These are phyloP conservation scores for Pteronura brasiliensis DNA, from an alignment of 2,113 vertebrate species.

Conservation along the genomic window DNA sequence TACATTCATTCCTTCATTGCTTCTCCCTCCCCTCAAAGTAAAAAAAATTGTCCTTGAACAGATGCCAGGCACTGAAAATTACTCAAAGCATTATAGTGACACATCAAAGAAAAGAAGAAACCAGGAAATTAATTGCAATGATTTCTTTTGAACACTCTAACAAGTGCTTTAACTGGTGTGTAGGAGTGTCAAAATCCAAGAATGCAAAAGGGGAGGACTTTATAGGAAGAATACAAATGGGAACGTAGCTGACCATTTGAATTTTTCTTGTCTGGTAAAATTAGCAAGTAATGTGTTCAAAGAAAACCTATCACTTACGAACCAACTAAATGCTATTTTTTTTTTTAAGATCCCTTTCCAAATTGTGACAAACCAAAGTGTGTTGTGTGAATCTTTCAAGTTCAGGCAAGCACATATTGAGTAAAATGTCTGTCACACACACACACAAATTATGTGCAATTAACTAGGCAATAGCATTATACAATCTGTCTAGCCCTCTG, in stretches of 20 bases:
- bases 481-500: background rate
- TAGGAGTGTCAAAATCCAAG: constrained; percentile 77
- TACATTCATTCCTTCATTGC: constrained; percentile 13
- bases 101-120: constrained; percentile 82
- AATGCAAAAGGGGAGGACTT: constrained; percentile 74
- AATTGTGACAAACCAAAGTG: background rate
- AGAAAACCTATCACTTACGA: constrained; percentile 59
- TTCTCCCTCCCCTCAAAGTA: constrained; percentile 41
- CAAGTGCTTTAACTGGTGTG: constrained; percentile 72
- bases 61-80: constrained; percentile 66
- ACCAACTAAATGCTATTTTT: background rate
- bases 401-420: constrained; percentile 11
- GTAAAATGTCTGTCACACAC: background rate
- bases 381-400: background rate
- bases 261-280: constrained; percentile 73
- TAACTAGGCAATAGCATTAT: background rate
- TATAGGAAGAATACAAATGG: constrained; percentile 64
- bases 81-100: constrained; percentile 63
- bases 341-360: background rate
- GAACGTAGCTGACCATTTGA: constrained; percentile 70
- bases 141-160: constrained; percentile 80
- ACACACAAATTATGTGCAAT: background rate
- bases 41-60: constrained; percentile 68
- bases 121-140: constrained; percentile 81
- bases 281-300: constrained; percentile 58